Evolutionary conservation across 2,113 vertebrate species (phyloP).

Genomic region (Mus musculus): DNA sequence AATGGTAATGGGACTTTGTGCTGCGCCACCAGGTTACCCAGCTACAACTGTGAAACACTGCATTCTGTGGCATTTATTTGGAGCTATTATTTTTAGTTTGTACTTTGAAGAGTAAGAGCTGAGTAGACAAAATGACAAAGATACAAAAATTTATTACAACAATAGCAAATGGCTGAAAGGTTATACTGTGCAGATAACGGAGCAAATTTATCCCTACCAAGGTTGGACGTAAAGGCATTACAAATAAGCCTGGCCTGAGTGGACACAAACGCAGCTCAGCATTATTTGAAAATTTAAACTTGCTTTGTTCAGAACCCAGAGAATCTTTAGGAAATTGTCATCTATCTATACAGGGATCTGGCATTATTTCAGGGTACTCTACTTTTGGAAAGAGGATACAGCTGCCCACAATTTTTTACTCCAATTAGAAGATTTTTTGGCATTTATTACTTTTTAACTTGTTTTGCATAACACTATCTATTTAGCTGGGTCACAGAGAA

Average conservation of each 20-base stretch:
- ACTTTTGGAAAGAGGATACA: conserved; percentile 89
- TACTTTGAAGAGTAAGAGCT: conserved; percentile 73
- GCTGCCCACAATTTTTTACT: conserved; percentile 91
- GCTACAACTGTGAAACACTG: conserved; percentile 59
- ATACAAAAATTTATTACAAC: conserved; percentile 38
- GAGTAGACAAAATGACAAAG: conserved; percentile 76
- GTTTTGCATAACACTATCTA: conserved; percentile 94
- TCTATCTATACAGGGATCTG: conserved; percentile 86
- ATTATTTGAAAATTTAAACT: conserved; percentile 69
- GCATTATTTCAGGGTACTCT: conserved; percentile 89
- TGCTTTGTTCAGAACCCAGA: conserved; percentile 84
- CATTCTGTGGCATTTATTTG: conserved; percentile 75
- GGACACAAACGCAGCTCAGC: conserved; percentile 63
- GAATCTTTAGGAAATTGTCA: conserved; percentile 84
- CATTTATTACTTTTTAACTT: conserved; percentile 99
- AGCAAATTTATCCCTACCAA: conserved; percentile 71
- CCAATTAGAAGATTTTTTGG: conserved; percentile 98
- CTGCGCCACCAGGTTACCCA: conserved; percentile 55
- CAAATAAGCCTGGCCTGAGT: conserved; percentile 49
- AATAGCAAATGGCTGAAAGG: conserved; percentile 75
- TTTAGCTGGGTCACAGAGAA: conserved; percentile 97
- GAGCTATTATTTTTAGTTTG: conserved; percentile 76
- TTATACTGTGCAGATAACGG: background rate
- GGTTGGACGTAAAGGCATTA: conserved; percentile 51
- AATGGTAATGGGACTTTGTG: conserved; percentile 1